Conservation (phyloP, 2,888 invertebrate species). For the Drosophila buzzatii region DNA sequence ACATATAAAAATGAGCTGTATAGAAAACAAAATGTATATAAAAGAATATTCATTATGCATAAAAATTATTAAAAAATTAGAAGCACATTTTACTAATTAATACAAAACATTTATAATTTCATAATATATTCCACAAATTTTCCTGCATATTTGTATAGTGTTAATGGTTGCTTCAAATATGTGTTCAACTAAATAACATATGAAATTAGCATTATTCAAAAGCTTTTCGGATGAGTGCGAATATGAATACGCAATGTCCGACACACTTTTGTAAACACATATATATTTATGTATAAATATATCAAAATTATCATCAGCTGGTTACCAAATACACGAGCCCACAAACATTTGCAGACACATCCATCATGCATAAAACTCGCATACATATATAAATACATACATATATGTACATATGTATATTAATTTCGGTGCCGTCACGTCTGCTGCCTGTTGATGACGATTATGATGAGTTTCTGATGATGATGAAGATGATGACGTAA, state of each 20-base stretch:
- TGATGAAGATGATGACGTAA: conserved; percentile 31
- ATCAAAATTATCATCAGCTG: conserved; percentile 5
- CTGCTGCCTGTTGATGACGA: conserved; percentile 54
- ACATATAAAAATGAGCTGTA: no score
- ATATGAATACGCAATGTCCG: conserved; percentile 67
- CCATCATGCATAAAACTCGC: conserved; percentile 23
- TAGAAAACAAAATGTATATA: no score
- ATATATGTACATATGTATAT: conserved; percentile 45
- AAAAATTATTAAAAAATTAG: no score
- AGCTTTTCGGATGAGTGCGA: conserved; percentile 36
- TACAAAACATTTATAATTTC: neutral
- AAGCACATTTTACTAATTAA: neutral
- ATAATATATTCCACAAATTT: neutral
- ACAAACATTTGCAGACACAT: conserved; percentile 45
- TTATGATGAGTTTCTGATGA: conserved; percentile 18
- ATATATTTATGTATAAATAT: conserved; percentile 9
- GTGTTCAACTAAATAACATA: conserved; percentile 32
- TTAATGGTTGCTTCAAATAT: conserved; percentile 1
- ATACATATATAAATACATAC: conserved; percentile 11
- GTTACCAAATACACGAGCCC: conserved; percentile 10
- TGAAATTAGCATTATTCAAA: conserved; percentile 74
- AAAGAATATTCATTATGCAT: no score
- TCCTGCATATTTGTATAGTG: neutral
- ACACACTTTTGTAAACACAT: conserved; percentile 14
- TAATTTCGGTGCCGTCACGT: conserved; percentile 72